Conservation (phyloP, 2,113 vertebrate species). For the Crotalus horridus region DNA sequence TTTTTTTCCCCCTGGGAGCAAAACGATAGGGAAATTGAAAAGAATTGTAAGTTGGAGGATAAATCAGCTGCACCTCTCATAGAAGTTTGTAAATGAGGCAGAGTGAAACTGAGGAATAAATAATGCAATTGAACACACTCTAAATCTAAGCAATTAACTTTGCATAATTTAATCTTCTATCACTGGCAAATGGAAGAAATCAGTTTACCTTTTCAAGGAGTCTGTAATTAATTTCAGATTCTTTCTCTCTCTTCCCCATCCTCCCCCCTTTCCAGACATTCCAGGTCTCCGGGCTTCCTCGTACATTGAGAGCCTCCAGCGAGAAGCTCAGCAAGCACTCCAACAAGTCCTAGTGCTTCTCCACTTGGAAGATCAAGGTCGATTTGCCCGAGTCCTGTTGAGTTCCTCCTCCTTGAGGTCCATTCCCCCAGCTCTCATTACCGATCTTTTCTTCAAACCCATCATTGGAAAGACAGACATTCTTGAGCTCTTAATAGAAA, state of each 20-base stretch:
- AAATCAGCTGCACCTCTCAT: not conserved
- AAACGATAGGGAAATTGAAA: not conserved
- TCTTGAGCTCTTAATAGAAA: conserved; percentile 77
- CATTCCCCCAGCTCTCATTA: conserved; percentile 77
- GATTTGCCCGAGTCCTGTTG: conserved; percentile 79
- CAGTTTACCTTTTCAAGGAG: not conserved
- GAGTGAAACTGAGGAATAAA: not conserved
- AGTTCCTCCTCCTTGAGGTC: conserved; percentile 75
- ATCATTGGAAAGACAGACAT: conserved; percentile 82
- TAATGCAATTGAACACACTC: not conserved
- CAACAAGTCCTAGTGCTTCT: conserved; percentile 78
- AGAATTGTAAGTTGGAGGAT: not conserved
- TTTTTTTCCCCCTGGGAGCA: not conserved
- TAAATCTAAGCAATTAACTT: not conserved
- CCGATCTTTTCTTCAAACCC: conserved; percentile 87
- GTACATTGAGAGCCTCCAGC: conserved; percentile 80
- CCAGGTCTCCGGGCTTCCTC: conserved; percentile 75
- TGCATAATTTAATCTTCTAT: not conserved
- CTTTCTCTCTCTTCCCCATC: not conserved
- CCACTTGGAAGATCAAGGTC: conserved; percentile 68
- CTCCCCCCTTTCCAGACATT: conserved; percentile 66
- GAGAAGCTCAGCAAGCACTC: conserved; percentile 83
- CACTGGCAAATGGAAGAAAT: not conserved
- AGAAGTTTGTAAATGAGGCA: not conserved
- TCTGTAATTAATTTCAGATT: not conserved